Evolutionary conservation across 2,888 invertebrate genomes (phyloP), one percentile per base, ranked within the genome.

Genomic region (Ectobius pallidus): DNA sequence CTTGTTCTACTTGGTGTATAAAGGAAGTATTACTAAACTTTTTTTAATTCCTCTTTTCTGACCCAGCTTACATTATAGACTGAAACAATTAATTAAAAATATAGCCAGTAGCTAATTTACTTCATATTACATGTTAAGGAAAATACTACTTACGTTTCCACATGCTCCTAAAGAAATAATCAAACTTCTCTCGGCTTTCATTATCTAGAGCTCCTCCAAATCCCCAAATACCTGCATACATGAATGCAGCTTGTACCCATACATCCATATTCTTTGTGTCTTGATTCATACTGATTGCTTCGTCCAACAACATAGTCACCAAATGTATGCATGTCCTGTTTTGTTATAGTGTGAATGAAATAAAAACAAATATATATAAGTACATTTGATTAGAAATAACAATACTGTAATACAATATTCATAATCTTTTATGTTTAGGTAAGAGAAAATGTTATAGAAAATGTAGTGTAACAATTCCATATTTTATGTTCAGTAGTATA

Each of bases 181-280:
- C 85, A 79, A 86, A 87, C 78, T 82, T 82, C 22, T 79, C 86
- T 18, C 94, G 87, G 0, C 95, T 93, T 61, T 90, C 87, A 0
- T 85, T 83, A 80, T 95, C 91, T 39, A 96, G 83, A 71, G 92
- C 89, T 1, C 95, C 95, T 1, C 91, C 96, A 25, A 96, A 83
- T 0, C 95, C 94, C 97, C 97, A 97, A 2, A 92, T 87, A 62
- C 93, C 83, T 0, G 92, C 87, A 79, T 89, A 89, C 79, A 95
- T 85, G 77, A 94, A 88, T 0, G 93, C 86, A 1, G 92, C 93
- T 82, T 94, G 89, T 75, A 92, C 86, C 91, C 95, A 94, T 68
- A 87, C 84, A 62, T 86, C 83, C 2, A 92, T 81, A 81, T 91
- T 89, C 79, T 89, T 91, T 55, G 88, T 87, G 77, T 92, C 92